These are phyloP conservation scores for Xylota sylvarum DNA, from an alignment of 2,888 invertebrate genomes.

Conservation along the genomic window DNA sequence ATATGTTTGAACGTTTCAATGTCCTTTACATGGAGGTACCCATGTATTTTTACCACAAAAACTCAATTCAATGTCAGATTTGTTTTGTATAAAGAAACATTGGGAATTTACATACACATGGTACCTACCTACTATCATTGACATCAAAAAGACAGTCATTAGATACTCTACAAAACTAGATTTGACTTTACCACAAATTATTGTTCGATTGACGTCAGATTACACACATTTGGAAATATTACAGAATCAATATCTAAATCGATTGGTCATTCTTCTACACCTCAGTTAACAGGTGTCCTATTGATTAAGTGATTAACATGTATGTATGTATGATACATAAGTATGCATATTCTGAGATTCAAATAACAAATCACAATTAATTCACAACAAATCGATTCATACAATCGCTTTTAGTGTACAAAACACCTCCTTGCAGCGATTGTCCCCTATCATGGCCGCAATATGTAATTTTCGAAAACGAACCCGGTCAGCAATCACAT, in stretches of 20 bases:
- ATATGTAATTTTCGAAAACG: constrained; percentile 4
- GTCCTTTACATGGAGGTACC: no score
- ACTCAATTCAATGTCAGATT: no score
- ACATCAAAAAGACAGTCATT: no score
- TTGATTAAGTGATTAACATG: background rate
- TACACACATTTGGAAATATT: background rate
- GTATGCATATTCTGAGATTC: background rate
- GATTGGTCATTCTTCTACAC: background rate
- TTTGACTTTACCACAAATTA: background rate
- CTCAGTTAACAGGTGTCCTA: constrained; percentile 12
- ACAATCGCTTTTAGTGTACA: background rate
- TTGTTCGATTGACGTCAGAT: background rate
- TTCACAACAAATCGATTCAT: constrained; percentile 19
- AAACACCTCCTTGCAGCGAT: constrained; percentile 3
- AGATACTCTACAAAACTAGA: background rate
- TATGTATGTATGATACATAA: background rate
- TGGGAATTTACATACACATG: no score
- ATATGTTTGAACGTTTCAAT: no score
- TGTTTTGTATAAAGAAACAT: no score
- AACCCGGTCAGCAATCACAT: constrained; percentile 6
- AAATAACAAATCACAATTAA: constrained; percentile 10
- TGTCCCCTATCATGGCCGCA: background rate
- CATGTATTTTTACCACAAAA: no score
- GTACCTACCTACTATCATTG: no score
- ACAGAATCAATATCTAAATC: background rate